Evolutionary conservation across 2,113 vertebrate species (phyloP).

Genomic region (Sisor rabdophorus): DNA sequence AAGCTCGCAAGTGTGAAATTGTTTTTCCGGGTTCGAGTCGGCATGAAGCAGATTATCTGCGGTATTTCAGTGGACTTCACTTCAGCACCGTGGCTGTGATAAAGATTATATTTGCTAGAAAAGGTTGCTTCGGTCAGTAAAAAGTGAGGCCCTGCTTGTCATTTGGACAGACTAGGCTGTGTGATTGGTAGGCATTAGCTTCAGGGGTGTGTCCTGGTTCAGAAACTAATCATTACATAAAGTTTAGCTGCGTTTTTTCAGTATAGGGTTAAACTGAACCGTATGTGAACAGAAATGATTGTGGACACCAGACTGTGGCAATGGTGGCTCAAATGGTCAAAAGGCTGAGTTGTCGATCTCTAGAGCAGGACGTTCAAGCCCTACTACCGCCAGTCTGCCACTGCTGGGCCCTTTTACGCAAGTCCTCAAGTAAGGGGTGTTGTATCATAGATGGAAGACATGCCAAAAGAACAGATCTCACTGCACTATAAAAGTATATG

Average conservation of each 20-base stretch:
- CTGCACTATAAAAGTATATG: too few relatives aligned
- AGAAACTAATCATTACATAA: not conserved
- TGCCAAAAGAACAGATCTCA: too few relatives aligned
- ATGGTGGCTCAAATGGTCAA: too few relatives aligned
- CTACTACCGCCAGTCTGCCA: too few relatives aligned
- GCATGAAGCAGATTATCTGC: constrained; percentile 6
- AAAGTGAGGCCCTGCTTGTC: not conserved
- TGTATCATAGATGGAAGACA: too few relatives aligned
- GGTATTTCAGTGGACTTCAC: not conserved
- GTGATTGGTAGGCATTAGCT: not conserved
- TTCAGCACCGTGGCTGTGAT: not conserved
- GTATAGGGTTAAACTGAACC: not conserved
- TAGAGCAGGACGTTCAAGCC: too few relatives aligned
- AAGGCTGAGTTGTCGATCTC: too few relatives aligned
- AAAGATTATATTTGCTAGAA: not conserved
- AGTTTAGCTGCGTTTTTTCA: not conserved
- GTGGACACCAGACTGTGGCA: not conserved
- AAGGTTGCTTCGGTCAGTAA: not conserved
- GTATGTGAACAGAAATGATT: not conserved
- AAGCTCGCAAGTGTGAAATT: constrained; percentile 15
- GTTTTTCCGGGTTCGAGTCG: not conserved
- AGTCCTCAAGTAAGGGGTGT: too few relatives aligned
- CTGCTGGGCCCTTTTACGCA: too few relatives aligned
- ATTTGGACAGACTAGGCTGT: not conserved
- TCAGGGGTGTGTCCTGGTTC: not conserved